Conservation (phyloP, 1,140 invertebrate species). For the Chironomus striatipennis region DNA sequence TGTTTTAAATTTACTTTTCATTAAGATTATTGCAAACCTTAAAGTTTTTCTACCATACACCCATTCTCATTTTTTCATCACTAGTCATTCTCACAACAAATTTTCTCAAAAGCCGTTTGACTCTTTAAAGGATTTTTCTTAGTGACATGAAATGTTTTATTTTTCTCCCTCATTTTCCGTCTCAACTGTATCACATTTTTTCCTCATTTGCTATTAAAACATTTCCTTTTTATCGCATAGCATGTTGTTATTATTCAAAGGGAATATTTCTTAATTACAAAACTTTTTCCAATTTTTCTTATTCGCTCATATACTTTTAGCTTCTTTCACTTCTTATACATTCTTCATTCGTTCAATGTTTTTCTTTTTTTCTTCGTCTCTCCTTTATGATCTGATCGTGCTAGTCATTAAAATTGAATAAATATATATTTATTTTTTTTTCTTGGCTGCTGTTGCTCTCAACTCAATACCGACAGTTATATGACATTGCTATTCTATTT, state of each 20-base stretch:
- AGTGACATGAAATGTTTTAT: background rate
- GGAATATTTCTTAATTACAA: slow-evolving; percentile 22
- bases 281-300: slow-evolving; percentile 22
- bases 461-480: background rate
- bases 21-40: too few relatives aligned
- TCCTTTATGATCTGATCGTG: slow-evolving; percentile 19
- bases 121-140: too few relatives aligned
- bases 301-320: background rate
- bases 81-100: too few relatives aligned
- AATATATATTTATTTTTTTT: background rate
- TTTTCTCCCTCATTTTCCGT: background rate
- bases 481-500: background rate
- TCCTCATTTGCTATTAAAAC: background rate
- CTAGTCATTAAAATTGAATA: slow-evolving; percentile 15
- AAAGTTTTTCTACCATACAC: too few relatives aligned
- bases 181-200: slow-evolving; percentile 10
- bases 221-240: background rate
- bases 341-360: background rate
- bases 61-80: too few relatives aligned
- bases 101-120: too few relatives aligned
- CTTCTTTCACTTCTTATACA: background rate
- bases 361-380: background rate
- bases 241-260: slow-evolving; percentile 9
- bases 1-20: too few relatives aligned
- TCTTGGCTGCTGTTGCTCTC: background rate